Percentiles rank a stretch among this genome's conserved stretches.
Evolutionary conservation across 2,888 invertebrate genomes (phyloP).

Genomic region (Lithophane leautieri): DNA sequence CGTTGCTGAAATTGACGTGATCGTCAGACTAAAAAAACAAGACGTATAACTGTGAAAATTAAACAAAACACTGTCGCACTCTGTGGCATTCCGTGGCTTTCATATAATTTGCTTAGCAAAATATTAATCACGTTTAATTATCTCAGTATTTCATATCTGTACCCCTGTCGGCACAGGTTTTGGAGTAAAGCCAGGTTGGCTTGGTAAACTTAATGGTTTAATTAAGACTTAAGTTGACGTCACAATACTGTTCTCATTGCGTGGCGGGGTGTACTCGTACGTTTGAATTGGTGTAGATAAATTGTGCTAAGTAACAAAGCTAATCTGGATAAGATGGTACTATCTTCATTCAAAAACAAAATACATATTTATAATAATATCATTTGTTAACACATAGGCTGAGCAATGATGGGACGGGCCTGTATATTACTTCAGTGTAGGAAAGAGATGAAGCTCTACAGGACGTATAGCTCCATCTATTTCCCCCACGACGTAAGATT

Average conservation of each 20-base stretch:
- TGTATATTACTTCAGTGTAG: too few species aligned
- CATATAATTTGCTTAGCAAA: constrained; percentile 40
- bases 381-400: not conserved
- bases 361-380: not conserved
- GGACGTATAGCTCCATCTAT: too few species aligned
- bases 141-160: constrained; percentile 72
- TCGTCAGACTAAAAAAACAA: too few species aligned
- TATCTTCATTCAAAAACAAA: not conserved
- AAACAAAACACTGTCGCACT: not conserved
- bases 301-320: constrained; percentile 7
- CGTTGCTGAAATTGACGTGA: too few species aligned
- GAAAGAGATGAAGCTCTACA: too few species aligned
- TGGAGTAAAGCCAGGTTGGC: constrained; percentile 82
- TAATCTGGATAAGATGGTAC: not conserved
- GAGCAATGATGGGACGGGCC: not conserved
- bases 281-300: constrained; percentile 41
- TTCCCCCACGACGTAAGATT: too few species aligned
- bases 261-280: constrained; percentile 50
- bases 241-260: constrained; percentile 73
- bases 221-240: constrained; percentile 74
- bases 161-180: constrained; percentile 78
- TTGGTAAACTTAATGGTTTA: constrained; percentile 81
- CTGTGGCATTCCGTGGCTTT: too few species aligned
- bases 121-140: constrained; percentile 66
- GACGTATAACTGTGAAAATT: too few species aligned